phyloP scores from a whole-genome alignment of 2,113 vertebrate genomes.

The Holacanthus passer region DNA sequence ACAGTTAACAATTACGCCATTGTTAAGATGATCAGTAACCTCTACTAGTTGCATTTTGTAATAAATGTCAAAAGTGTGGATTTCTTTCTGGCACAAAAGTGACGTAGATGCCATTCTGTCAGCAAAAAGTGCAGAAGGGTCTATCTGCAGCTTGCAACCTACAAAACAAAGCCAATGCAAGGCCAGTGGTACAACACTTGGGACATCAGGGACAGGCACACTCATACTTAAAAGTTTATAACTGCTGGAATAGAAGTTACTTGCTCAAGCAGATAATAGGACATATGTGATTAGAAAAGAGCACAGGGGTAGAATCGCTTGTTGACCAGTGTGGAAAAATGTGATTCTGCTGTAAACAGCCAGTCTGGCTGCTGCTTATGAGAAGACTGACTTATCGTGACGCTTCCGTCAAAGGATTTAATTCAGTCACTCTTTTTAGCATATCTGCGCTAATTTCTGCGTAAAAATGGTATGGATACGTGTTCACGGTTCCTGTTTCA shows the following conservation, averaged over 20 bases:
- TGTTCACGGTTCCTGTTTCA: no score
- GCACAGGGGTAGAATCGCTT: no score
- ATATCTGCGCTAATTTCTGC: no score
- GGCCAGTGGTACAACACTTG: background rate
- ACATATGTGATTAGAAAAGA: no score
- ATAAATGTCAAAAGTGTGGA: background rate
- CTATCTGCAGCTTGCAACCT: background rate
- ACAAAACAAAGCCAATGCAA: conserved; percentile 5
- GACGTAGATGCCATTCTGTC: background rate
- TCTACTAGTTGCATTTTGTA: background rate
- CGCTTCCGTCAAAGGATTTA: no score
- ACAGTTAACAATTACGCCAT: background rate
- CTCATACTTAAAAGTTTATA: background rate
- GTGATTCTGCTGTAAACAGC: no score
- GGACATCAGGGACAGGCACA: background rate
- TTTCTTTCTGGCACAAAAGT: background rate
- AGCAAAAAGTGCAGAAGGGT: background rate
- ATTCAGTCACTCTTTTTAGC: no score
- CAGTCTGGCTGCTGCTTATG: no score
- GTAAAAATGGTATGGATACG: no score
- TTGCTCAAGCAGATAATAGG: no score
- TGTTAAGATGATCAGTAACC: background rate
- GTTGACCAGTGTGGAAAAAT: no score
- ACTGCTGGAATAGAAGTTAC: background rate
- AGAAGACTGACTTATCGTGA: no score